These are phyloP conservation scores for Formica exsecta DNA, from an alignment of 1,140 invertebrate genomes.

Conservation along the genomic window DNA sequence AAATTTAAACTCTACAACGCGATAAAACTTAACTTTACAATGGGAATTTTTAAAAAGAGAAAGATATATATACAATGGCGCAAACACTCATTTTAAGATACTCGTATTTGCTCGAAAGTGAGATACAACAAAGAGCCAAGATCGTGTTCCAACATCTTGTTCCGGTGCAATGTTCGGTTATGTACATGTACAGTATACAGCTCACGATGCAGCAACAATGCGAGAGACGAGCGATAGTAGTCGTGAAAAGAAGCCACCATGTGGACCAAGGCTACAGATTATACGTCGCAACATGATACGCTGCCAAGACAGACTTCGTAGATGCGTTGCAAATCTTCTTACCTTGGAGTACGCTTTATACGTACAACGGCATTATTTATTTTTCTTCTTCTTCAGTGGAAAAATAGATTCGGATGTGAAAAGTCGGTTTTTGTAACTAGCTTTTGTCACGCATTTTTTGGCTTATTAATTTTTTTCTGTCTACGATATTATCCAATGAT, in stretches of 20 bases:
- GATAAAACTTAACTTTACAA: no score
- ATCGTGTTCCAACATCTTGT: neutral
- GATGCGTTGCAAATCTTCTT: conserved; percentile 50
- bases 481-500: neutral
- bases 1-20: neutral
- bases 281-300: conserved; percentile 72
- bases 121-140: neutral
- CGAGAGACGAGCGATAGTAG: conserved; percentile 36
- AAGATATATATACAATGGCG: neutral
- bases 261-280: conserved; percentile 80
- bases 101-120: neutral
- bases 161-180: conserved; percentile 10
- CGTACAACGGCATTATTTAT: neutral
- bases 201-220: conserved; percentile 48
- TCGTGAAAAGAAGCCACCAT: conserved; percentile 72
- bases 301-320: conserved; percentile 59
- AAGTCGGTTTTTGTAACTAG: neutral
- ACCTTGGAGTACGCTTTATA: neutral
- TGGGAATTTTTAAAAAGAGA: neutral
- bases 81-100: conserved; percentile 23
- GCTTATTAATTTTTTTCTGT: neutral
- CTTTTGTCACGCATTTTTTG: neutral
- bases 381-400: neutral
- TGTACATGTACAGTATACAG: neutral
- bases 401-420: conserved; percentile 14